These are phyloP conservation scores for Eumerus sabulonum DNA, from an alignment of 2,888 invertebrate species.

Conservation along the genomic window DNA sequence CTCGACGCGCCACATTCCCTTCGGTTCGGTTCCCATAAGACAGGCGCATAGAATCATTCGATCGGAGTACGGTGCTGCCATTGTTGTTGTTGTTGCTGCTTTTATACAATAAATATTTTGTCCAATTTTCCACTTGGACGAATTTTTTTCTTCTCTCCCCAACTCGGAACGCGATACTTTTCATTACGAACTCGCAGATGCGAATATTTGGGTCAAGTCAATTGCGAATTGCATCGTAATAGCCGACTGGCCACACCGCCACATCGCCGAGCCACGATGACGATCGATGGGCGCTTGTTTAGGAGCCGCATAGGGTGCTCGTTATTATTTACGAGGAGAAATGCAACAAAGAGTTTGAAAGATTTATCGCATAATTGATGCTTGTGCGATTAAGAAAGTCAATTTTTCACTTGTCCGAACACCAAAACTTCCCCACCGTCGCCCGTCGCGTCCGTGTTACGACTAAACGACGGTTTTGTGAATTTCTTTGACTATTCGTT, in stretches of 20 bases:
- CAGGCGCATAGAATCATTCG: too few species aligned
- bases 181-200: too few species aligned
- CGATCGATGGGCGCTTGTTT: slow-evolving; percentile 57
- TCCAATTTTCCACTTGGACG: slow-evolving; percentile 63
- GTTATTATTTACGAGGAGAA: slow-evolving; percentile 63
- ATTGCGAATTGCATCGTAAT: slow-evolving; percentile 60
- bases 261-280: slow-evolving; percentile 45
- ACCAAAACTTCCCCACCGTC: not conserved
- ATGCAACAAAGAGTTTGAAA: slow-evolving; percentile 29
- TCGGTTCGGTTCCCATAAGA: too few species aligned
- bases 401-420: slow-evolving; percentile 35
- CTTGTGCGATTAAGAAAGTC: slow-evolving; percentile 52
- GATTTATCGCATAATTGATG: slow-evolving; percentile 57
- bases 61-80: too few species aligned
- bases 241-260: too few species aligned
- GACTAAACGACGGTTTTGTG: slow-evolving; percentile 5
- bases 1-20: too few species aligned
- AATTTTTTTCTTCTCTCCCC: slow-evolving; percentile 25
- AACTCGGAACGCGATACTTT: too few species aligned
- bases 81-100: slow-evolving; percentile 1
- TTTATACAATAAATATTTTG: slow-evolving; percentile 39
- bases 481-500: slow-evolving; percentile 16
- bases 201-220: slow-evolving; percentile 62
- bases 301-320: slow-evolving; percentile 29
- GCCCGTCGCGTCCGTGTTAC: not conserved